Evolutionary conservation across 2,797 vertebrate species (phyloP), one percentile per base, ranked within the genome.

Genomic region (Myotis daubentonii): DNA sequence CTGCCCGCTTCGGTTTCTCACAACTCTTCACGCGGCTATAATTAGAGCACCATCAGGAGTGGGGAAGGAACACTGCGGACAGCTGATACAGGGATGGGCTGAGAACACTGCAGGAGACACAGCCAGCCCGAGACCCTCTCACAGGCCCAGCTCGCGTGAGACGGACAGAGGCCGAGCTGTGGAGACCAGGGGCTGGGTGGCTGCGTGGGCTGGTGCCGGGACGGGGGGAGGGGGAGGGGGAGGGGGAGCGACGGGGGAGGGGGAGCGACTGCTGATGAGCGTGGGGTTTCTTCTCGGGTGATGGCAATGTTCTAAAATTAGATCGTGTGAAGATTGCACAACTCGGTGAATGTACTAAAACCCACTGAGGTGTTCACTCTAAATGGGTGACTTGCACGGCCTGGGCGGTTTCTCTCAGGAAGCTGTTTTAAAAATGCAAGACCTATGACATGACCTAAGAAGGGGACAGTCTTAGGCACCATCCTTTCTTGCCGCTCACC

Each of bases 291-390:
- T 55, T 85, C 87, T 87, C 6, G 20, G 80, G 62, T 20, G 8
- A 57, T 13, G 44, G 78, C 28, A 79, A 19, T 36, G 23, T 51
- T 60, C 74, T 51, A 74, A 94, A 83, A 87, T 68, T 78, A 91
- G 89, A 36, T 5, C 11, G 20, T 22, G 4, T 11, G 51, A 82
- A 25, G 41, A 33, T 8, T 41, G 15, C 23, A 22, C 33, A 68
- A 47, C 28, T 17, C 44, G 17, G 16, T 25, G 57, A 51, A 38
- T 9, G 36, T 4, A 25, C 30, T 6, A 8, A 62, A 81, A 41
- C 71, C 36, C 53, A 22, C 0, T 23, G 23, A 57, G 20, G 1
- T 1, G 4, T 36, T 13, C 16, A 17, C 10, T 33, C 70, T 60
- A 8, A 44, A 44, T 3, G 57, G 28, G 57, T 4, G 22, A 60